These are phyloP conservation scores for Apogon hyalosoma DNA, from an alignment of 2,797 vertebrate genomes.

Conservation along the genomic window DNA sequence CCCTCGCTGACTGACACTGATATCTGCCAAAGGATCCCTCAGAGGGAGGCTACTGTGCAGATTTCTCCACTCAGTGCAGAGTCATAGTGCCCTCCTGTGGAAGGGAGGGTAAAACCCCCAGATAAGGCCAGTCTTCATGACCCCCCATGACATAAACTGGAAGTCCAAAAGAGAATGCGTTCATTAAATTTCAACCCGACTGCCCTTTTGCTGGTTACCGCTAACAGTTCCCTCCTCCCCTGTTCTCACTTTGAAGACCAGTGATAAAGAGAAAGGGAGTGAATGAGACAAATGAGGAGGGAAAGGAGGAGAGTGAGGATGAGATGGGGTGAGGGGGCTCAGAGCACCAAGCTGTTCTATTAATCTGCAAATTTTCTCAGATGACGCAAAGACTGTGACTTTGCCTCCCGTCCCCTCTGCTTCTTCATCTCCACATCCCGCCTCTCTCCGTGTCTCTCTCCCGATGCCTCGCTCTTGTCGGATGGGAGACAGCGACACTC, in stretches of 20 bases:
- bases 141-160: neutral
- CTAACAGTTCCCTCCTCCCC: neutral
- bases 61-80: constrained; percentile 44
- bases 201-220: too few species aligned
- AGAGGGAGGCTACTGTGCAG: constrained; percentile 23
- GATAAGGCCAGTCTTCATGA: too few species aligned
- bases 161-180: neutral
- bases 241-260: too few species aligned
- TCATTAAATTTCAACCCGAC: too few species aligned
- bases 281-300: constrained; percentile 11
- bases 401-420: constrained; percentile 55
- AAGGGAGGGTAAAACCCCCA: constrained; percentile 50
- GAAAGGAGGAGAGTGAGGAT: constrained; percentile 19
- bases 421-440: constrained; percentile 55
- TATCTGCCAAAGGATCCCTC: constrained; percentile 58
- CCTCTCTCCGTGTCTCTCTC: constrained; percentile 47
- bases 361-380: constrained; percentile 86
- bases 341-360: constrained; percentile 78
- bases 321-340: constrained; percentile 45
- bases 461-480: constrained; percentile 75
- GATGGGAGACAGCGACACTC: constrained; percentile 70
- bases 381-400: constrained; percentile 83
- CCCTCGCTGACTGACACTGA: constrained; percentile 62
- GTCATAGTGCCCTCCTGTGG: constrained; percentile 78
- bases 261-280: neutral